These are phyloP conservation scores for Theodoxus fluviatilis DNA, from an alignment of 2,888 invertebrate species.

Conservation along the genomic window DNA sequence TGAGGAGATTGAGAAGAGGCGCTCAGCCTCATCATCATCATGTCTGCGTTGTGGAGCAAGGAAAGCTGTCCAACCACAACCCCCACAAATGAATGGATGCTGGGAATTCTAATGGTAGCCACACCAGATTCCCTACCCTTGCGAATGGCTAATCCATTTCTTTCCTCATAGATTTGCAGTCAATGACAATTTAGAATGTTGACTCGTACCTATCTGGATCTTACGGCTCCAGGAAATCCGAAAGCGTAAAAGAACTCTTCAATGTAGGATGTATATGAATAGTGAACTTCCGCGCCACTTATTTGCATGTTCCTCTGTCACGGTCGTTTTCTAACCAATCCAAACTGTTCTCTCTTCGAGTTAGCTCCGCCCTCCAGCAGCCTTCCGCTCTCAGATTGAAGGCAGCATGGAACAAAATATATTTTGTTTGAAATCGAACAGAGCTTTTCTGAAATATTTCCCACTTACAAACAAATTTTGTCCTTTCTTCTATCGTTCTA, in stretches of 20 bases:
- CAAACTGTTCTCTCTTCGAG: slow-evolving; percentile 19
- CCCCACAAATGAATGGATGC: too few species aligned
- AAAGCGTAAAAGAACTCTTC: neutral
- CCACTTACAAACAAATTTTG: slow-evolving; percentile 9
- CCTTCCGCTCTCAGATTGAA: slow-evolving; percentile 29
- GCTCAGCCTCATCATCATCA: too few species aligned
- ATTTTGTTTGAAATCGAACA: slow-evolving; percentile 17
- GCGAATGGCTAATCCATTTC: too few species aligned
- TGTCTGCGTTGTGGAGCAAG: too few species aligned
- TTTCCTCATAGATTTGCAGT: too few species aligned
- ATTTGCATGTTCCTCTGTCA: slow-evolving; percentile 26
- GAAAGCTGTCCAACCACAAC: too few species aligned
- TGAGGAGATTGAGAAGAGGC: too few species aligned
- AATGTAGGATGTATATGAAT: neutral
- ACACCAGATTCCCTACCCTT: too few species aligned
- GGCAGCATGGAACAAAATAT: slow-evolving; percentile 20
- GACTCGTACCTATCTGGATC: too few species aligned
- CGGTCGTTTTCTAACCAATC: slow-evolving; percentile 10
- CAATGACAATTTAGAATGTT: too few species aligned
- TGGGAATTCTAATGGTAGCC: too few species aligned
- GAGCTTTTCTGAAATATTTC: neutral
- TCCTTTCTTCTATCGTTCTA: slow-evolving; percentile 6
- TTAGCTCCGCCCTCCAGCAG: slow-evolving; percentile 24
- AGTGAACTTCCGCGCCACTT: slow-evolving; percentile 18
- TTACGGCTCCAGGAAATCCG: too few species aligned